A percentile compares a stretch with the other conserved stretches of the same genome.
These are phyloP conservation scores for Stegastes partitus DNA, from an alignment of 2,113 vertebrate genomes.

Conservation along the genomic window DNA sequence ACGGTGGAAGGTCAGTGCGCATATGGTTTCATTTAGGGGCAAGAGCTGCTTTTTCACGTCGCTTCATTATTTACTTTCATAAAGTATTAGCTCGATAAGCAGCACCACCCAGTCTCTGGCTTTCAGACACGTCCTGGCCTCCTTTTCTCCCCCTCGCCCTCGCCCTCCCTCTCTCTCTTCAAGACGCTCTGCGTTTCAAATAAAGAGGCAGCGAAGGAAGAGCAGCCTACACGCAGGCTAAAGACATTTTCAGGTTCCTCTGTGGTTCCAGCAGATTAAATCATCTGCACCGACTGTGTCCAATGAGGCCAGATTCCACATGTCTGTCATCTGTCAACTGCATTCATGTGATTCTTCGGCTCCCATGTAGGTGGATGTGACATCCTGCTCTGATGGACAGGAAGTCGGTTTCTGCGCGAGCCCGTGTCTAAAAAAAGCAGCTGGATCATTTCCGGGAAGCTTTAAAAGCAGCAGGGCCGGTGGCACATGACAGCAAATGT, in stretches of 20 bases:
- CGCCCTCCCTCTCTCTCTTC: conserved; percentile 17
- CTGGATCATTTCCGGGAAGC: conserved; percentile 77
- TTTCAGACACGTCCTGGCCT: conserved; percentile 56
- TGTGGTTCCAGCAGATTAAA: conserved; percentile 26
- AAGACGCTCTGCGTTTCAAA: conserved; percentile 34
- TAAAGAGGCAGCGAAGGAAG: conserved; percentile 40
- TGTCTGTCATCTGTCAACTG: conserved; percentile 38
- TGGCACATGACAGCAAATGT: conserved; percentile 56
- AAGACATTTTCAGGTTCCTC: conserved; percentile 49
- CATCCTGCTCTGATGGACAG: conserved; percentile 81
- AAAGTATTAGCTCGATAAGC: conserved; percentile 84
- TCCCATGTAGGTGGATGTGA: conserved; percentile 66
- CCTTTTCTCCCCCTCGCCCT: neutral
- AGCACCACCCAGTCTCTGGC: conserved; percentile 80
- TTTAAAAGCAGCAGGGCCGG: conserved; percentile 57
- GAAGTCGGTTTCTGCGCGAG: conserved; percentile 67
- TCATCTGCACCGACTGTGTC: conserved; percentile 24
- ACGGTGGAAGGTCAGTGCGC: conserved; percentile 81
- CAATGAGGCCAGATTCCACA: neutral
- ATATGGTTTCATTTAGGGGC: conserved; percentile 85
- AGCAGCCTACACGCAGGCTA: conserved; percentile 42
- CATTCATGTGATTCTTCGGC: conserved; percentile 35
- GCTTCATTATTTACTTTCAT: conserved; percentile 86
- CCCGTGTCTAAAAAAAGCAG: conserved; percentile 79
- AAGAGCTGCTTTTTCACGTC: conserved; percentile 76